Percentiles rank a stretch among this genome's conserved stretches.
phyloP scores from a whole-genome alignment of 2,113 vertebrate genomes.

The Hemiscyllium ocellatum region DNA sequence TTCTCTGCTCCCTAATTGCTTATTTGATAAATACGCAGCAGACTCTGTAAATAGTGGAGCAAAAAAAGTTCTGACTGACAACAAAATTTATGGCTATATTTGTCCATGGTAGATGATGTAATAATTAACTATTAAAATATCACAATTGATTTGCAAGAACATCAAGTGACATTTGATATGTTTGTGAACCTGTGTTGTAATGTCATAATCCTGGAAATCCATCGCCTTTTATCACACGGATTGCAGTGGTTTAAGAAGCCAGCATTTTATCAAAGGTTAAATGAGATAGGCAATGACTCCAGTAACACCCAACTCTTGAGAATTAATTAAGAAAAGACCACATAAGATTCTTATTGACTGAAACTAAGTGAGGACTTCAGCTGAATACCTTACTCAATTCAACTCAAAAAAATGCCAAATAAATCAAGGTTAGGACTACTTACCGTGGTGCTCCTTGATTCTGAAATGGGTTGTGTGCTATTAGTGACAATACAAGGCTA shows the following conservation, averaged over 20 bases:
- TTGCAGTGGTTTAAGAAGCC: not conserved
- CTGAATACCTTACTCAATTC: not conserved
- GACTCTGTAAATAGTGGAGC: not conserved
- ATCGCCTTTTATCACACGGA: not conserved
- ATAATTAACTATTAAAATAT: not conserved
- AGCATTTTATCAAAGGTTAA: not conserved
- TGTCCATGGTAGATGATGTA: not conserved
- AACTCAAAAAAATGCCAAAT: not conserved
- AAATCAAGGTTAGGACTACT: constrained; percentile 39
- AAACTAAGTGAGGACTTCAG: not conserved
- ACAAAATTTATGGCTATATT: not conserved
- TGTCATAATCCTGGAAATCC: not conserved
- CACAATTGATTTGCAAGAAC: not conserved
- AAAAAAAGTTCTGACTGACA: not conserved
- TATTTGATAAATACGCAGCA: not conserved
- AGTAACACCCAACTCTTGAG: not conserved
- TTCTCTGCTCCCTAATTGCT: not conserved
- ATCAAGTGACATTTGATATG: not conserved
- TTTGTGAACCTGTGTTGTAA: not conserved
- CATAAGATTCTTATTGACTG: not conserved
- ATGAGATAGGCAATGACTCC: not conserved
- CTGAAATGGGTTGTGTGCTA: constrained; percentile 73
- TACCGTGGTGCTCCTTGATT: constrained; percentile 68
- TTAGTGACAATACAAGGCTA: constrained; percentile 62
- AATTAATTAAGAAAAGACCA: not conserved